These are phyloP conservation scores for Dromiciops gliroides DNA, from an alignment of 2,113 vertebrate genomes.

Conservation along the genomic window DNA sequence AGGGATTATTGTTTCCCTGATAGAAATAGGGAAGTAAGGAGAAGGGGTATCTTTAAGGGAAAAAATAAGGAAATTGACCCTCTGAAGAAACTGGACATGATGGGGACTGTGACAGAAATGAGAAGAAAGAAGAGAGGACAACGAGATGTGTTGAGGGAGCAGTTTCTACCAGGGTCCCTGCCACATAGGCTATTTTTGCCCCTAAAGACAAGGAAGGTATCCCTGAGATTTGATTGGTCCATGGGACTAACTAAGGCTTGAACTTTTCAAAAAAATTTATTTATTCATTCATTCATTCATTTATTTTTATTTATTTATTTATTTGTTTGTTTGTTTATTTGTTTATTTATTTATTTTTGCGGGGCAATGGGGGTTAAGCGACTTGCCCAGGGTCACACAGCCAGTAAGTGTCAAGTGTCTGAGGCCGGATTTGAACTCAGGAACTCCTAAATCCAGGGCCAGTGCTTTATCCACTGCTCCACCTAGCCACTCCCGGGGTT, in stretches of 20 bases:
- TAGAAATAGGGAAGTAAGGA: not conserved
- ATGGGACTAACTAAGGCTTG: not conserved
- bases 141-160: not conserved
- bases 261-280: too few relatives aligned
- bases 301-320: too few relatives aligned
- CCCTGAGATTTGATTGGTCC: not conserved
- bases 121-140: not conserved
- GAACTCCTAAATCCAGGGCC: too few relatives aligned
- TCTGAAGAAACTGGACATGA: not conserved
- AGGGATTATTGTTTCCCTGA: not conserved
- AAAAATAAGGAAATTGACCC: not conserved
- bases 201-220: not conserved
- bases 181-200: not conserved
- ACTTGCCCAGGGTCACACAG: too few relatives aligned
- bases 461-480: too few relatives aligned
- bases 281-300: too few relatives aligned
- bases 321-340: too few relatives aligned
- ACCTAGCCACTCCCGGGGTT: too few relatives aligned
- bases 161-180: not conserved
- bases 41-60: not conserved
- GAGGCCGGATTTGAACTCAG: too few relatives aligned
- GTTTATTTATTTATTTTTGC: too few relatives aligned
- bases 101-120: not conserved
- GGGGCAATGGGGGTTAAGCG: too few relatives aligned
- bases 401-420: too few relatives aligned